Evolutionary conservation across 2,797 vertebrate genomes (phyloP).

Genomic region (Halcyon smyrnensis): DNA sequence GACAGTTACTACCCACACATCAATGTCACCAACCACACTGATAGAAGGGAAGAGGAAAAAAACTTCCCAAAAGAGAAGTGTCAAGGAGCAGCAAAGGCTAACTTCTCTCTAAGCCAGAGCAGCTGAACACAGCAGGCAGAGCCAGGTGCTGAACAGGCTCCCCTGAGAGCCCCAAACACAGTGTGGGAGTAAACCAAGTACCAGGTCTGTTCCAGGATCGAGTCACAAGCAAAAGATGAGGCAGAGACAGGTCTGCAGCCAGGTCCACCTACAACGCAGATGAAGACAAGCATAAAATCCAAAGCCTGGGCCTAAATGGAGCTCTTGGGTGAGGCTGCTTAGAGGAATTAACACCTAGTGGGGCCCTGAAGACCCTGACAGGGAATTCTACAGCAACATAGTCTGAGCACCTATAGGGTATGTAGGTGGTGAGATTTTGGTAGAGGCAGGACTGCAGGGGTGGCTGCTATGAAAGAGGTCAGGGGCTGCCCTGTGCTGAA

Average conservation of each 20-base stretch:
- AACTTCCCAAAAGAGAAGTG: background rate
- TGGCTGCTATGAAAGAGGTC: background rate
- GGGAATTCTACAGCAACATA: background rate
- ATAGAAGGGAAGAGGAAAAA: background rate
- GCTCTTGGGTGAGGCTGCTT: background rate
- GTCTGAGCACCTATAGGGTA: background rate
- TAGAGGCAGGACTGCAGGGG: background rate
- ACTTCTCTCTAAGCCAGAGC: background rate
- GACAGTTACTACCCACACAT: background rate
- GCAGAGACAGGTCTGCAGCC: background rate
- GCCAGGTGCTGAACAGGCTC: background rate
- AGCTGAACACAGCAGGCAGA: background rate
- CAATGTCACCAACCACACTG: background rate
- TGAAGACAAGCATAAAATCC: background rate
- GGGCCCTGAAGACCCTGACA: background rate
- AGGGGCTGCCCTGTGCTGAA: background rate
- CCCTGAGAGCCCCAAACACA: fast-evolving
- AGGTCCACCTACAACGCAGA: fast-evolving
- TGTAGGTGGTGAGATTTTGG: background rate
- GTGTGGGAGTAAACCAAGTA: fast-evolving
- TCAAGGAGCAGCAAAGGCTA: background rate
- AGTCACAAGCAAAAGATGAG: background rate
- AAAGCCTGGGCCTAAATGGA: background rate
- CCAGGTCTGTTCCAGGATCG: fast-evolving
- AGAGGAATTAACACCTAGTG: background rate